Evolutionary conservation across 2,797 vertebrate genomes (phyloP), one percentile per base, ranked within the genome.

Genomic region (Phylloscopus collybita): DNA sequence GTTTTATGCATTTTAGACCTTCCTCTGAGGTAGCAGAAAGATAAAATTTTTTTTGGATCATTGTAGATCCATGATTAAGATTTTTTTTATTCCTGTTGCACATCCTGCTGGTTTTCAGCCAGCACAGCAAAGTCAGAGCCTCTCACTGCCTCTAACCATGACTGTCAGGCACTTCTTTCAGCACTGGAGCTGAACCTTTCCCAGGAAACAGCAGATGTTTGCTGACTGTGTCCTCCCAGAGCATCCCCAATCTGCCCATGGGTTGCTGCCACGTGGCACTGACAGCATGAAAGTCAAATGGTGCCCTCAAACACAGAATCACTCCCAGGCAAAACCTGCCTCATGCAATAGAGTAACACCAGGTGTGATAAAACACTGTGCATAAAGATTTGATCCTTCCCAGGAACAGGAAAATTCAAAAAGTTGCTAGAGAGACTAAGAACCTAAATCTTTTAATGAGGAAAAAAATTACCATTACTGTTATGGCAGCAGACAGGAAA

Each of bases 401-500:
- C 34, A 76, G 84, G 86, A 93, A 60, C 14, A 88, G 56, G 78
- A 80, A 88, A 90, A 88, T 54, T 59, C 38, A 73, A 79, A 60
- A 59, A 57, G 25, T 81, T 92, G 76, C 83, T 92, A 42, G 83
- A 90, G 78, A 42, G 45, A 56, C 51, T 72, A 59, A 75, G 69
- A 65, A 80, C 16, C 72, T 83, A 93, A 80, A 90, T 93, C 72
- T 80, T 97, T 44, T 75, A 92, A 95, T 95, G 91, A 91, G 34
- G 27, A 90, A 88, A 95, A 90, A 90, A 88, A 44, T 13, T 81
- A 75, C 66, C 82, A 84, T 90, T 83, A 65, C 69, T 91, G 64
- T 71, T 91, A 76, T 79, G 1, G 7, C 18, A 70, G 95, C 73
- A 94, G 92, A 70, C 76, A 94, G 74, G 91, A 92, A 90, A 80